Conservation (phyloP, 1,140 invertebrate species). For the Tetragonula clypearis region DNA sequence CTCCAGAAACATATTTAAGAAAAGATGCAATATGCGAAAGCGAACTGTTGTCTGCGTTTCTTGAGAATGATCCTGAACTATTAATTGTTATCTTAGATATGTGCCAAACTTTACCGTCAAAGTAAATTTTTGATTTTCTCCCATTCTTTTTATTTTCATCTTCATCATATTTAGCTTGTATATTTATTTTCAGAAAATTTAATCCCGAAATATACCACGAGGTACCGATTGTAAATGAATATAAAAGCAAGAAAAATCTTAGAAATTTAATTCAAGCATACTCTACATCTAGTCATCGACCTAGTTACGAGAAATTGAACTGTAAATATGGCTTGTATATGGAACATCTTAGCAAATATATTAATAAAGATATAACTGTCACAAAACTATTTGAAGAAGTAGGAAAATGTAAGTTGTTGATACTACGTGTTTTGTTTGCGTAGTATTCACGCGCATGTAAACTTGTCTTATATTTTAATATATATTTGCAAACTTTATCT, state of each 20-base stretch:
- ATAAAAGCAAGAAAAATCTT: conserved; percentile 70
- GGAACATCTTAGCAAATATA: conserved; percentile 73
- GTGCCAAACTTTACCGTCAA: conserved; percentile 74
- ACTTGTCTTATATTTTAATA: not conserved
- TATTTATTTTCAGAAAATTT: conserved; percentile 65
- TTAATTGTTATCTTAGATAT: conserved; percentile 77
- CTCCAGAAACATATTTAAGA: conserved; percentile 70
- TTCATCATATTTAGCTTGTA: not conserved
- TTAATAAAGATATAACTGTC: conserved; percentile 69
- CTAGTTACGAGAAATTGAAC: conserved; percentile 71
- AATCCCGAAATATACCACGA: conserved; percentile 74
- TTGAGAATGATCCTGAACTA: conserved; percentile 73
- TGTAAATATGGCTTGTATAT: conserved; percentile 72
- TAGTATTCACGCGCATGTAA: not conserved
- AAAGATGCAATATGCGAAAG: conserved; percentile 75
- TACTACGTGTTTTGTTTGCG: not conserved
- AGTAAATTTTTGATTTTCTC: conserved; percentile 55
- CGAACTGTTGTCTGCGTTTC: conserved; percentile 70
- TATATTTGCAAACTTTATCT: not conserved
- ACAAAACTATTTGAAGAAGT: conserved; percentile 74
- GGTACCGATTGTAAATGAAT: conserved; percentile 71
- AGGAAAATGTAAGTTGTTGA: conserved; percentile 69
- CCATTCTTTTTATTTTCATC: not conserved
- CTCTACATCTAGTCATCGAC: conserved; percentile 73
- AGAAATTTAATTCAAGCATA: conserved; percentile 76